Conservation (phyloP, 2,797 vertebrate species). For the Sebastes melanostomus region DNA sequence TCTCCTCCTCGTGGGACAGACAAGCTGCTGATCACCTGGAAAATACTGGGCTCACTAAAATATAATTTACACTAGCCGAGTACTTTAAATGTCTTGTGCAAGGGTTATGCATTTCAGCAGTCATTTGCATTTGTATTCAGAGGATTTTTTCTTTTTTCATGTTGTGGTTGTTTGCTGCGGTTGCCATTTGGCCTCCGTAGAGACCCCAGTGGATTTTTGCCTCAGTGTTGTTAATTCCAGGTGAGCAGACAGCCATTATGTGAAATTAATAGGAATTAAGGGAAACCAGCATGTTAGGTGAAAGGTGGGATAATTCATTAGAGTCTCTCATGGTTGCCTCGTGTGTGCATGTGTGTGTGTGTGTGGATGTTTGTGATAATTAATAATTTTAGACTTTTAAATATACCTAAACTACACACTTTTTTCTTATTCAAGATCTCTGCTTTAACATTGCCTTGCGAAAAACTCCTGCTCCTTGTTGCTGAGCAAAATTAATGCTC, state of each 20-base stretch:
- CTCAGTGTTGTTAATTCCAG: constrained; percentile 79
- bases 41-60: constrained; percentile 66
- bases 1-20: constrained; percentile 65
- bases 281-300: constrained; percentile 69
- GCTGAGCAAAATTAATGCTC: constrained; percentile 69
- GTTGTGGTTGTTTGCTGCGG: constrained; percentile 68
- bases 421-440: background rate
- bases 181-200: constrained; percentile 72
- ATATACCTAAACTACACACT: background rate
- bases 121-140: constrained; percentile 74
- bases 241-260: constrained; percentile 80
- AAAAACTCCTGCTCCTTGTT: constrained; percentile 30
- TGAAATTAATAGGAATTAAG: constrained; percentile 80
- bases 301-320: constrained; percentile 70
- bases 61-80: constrained; percentile 58
- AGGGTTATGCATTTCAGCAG: constrained; percentile 67
- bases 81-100: constrained; percentile 63
- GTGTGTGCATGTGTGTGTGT: background rate
- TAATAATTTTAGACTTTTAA: constrained; percentile 15
- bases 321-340: constrained; percentile 46
- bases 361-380: constrained; percentile 14
- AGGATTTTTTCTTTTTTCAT: constrained; percentile 30
- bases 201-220: constrained; percentile 66
- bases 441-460: constrained; percentile 24
- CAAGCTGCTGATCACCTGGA: constrained; percentile 73